A percentile compares a stretch with the other conserved stretches of the same genome.
Conservation (phyloP, 1,140 invertebrate species). For the Drosophila bifasciata region DNA sequence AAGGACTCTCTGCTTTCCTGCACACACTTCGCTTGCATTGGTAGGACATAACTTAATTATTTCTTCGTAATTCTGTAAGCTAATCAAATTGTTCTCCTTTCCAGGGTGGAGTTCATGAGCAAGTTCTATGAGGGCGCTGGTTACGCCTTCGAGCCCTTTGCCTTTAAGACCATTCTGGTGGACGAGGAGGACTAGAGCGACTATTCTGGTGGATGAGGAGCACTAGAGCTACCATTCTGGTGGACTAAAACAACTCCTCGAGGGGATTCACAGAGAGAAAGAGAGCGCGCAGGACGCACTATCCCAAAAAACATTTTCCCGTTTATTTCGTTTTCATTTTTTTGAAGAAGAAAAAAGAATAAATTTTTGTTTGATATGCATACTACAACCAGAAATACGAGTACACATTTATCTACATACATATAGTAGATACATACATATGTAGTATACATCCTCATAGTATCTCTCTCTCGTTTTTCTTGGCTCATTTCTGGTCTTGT, state of each 20-base stretch:
- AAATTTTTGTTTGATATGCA: constrained; percentile 70
- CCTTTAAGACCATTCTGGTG: constrained; percentile 93
- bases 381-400: constrained; percentile 23
- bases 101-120: constrained; percentile 98
- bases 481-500: constrained; percentile 39
- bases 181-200: constrained; percentile 37
- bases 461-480: constrained; percentile 4
- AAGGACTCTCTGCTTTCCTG: constrained; percentile 98
- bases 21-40: constrained; percentile 99
- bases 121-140: constrained; percentile 97
- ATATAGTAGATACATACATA: background rate
- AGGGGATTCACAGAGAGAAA: constrained; percentile 3
- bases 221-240: no score
- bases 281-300: constrained; percentile 59
- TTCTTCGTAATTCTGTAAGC: constrained; percentile 66
- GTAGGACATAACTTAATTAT: constrained; percentile 89
- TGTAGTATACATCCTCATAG: background rate
- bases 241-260: no score
- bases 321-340: constrained; percentile 45
- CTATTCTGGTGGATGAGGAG: no score
- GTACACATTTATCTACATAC: background rate
- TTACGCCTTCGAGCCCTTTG: constrained; percentile 96
- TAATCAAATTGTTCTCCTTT: background rate
- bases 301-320: constrained; percentile 34
- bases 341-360: constrained; percentile 49